A percentile compares a stretch with the other conserved stretches of the same genome.
These are phyloP conservation scores for Pantala flavescens DNA, from an alignment of 1,140 invertebrate genomes.

Conservation along the genomic window DNA sequence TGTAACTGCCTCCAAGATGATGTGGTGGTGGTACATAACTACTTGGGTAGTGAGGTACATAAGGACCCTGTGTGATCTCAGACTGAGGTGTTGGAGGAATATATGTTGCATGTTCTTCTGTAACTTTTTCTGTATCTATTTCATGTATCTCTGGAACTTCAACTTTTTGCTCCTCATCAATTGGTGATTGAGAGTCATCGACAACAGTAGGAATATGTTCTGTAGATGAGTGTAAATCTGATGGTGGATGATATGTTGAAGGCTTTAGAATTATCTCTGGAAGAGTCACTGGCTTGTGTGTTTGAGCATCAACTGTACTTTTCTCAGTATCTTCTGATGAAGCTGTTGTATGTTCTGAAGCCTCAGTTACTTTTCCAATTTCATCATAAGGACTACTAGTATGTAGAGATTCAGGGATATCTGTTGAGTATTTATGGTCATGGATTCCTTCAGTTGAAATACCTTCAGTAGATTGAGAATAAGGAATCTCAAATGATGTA, in stretches of 20 bases:
- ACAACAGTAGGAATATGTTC: background rate
- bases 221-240: background rate
- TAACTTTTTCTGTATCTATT: background rate
- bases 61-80: slow-evolving; percentile 12
- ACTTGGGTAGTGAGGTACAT: slow-evolving; percentile 27
- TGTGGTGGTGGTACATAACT: slow-evolving; percentile 26
- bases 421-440: background rate
- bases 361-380: background rate
- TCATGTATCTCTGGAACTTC: background rate
- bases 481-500: background rate
- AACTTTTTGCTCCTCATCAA: background rate
- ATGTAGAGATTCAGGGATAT: background rate
- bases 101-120: background rate
- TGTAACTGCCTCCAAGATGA: background rate
- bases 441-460: background rate
- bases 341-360: background rate
- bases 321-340: background rate
- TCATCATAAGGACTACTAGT: background rate
- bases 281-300: background rate
- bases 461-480: background rate
- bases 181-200: background rate
- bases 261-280: background rate
- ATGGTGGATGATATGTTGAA: background rate
- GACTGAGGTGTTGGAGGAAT: too few species aligned
- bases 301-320: background rate